phyloP scores from a whole-genome alignment of 2,113 vertebrate genomes.

The Gasterosteus aculeatus region DNA sequence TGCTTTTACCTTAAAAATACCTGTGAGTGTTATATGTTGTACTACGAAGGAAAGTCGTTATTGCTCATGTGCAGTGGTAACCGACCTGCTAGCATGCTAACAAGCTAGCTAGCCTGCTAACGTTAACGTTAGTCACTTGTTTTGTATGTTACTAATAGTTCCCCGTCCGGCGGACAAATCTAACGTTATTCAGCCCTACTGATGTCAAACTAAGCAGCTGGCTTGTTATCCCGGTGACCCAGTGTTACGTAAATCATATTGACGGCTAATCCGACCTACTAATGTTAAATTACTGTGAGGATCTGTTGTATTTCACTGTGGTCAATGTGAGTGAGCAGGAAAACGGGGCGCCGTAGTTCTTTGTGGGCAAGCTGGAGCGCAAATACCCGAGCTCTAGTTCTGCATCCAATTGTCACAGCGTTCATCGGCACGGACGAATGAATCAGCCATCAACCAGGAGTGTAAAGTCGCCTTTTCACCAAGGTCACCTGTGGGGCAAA shows the following conservation, averaged over 20 bases:
- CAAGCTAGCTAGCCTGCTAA: conserved; percentile 39
- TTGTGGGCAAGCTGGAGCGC: conserved; percentile 36
- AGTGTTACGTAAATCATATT: fast-evolving
- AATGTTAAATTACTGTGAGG: not conserved
- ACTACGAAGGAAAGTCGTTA: conserved; percentile 18
- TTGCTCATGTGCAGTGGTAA: conserved; percentile 18
- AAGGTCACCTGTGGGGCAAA: conserved; percentile 73
- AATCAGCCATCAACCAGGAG: conserved; percentile 9
- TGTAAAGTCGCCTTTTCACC: conserved; percentile 55
- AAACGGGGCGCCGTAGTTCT: conserved; percentile 41
- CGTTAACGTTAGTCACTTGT: conserved; percentile 69
- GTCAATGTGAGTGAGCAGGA: conserved; percentile 23
- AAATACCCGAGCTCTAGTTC: conserved; percentile 13
- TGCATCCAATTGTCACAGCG: conserved; percentile 14
- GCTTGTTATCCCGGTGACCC: not conserved
- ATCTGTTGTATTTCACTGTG: conserved; percentile 17
- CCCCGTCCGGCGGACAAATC: conserved; percentile 10
- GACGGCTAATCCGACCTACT: not conserved
- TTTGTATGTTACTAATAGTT: conserved; percentile 50
- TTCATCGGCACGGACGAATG: conserved; percentile 18
- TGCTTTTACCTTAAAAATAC: not conserved
- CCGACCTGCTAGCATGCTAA: conserved; percentile 48
- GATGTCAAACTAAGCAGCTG: not conserved
- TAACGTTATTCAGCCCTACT: not conserved
- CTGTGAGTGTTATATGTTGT: conserved; percentile 1